phyloP scores from a whole-genome alignment of 2,113 vertebrate genomes.

The Eulacestoma nigropectus region DNA sequence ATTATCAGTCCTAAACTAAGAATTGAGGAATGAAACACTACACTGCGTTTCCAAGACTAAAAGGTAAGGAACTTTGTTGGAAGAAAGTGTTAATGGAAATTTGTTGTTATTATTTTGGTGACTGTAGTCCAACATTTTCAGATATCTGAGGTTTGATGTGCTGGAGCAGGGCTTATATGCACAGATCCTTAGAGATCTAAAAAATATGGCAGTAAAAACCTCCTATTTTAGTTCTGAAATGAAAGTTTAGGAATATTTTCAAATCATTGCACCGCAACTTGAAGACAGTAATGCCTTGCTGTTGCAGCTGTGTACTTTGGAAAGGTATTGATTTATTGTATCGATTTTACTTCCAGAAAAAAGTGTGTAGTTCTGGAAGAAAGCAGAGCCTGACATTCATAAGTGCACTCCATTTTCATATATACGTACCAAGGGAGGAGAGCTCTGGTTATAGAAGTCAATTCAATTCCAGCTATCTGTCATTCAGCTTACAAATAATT shows the following conservation, averaged over 20 bases:
- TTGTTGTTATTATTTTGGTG: not conserved
- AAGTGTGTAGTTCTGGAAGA: not conserved
- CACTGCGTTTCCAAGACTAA: not conserved
- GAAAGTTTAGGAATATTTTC: constrained; percentile 5
- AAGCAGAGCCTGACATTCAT: constrained; percentile 1
- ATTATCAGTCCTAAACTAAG: not conserved
- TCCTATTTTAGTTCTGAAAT: not conserved
- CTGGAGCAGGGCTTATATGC: not conserved
- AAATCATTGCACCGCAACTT: not conserved
- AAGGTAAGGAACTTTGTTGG: not conserved
- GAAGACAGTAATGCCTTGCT: not conserved
- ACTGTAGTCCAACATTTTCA: not conserved
- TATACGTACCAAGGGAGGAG: not conserved
- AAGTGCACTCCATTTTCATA: constrained; percentile 38
- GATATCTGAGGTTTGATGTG: not conserved
- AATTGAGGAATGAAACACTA: not conserved
- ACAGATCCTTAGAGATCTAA: not conserved
- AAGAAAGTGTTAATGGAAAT: not conserved
- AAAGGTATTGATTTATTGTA: constrained; percentile 13
- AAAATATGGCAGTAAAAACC: accelerated
- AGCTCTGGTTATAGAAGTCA: not conserved
- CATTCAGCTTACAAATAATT: constrained; percentile 20
- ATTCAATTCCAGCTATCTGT: constrained; percentile 10
- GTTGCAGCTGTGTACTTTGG: not conserved
- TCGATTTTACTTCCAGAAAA: constrained; percentile 41